Percentiles rank a stretch among this genome's conserved stretches.
phyloP scores from a whole-genome alignment of 2,888 invertebrate genomes.

The Drosophila multiciliata region DNA sequence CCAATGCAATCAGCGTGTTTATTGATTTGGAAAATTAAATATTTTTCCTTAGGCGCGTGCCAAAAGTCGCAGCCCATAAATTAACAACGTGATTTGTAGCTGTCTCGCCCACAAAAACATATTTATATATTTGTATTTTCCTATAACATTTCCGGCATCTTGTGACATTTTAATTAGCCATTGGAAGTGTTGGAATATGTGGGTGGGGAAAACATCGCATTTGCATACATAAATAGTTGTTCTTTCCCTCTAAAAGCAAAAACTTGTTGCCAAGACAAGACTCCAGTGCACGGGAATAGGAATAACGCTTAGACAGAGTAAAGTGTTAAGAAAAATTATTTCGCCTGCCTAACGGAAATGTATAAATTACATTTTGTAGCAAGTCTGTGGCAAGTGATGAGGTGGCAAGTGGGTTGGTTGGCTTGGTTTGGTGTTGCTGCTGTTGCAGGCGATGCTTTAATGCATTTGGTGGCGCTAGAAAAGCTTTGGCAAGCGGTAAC shows the following conservation, averaged over 20 bases:
- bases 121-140: constrained; percentile 23
- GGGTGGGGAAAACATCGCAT: constrained; percentile 3
- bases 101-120: not conserved
- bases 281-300: not conserved
- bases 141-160: constrained; percentile 57
- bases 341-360: constrained; percentile 78
- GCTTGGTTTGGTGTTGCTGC: not conserved
- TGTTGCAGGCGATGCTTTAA: constrained; percentile 46
- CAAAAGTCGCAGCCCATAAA: constrained; percentile 68
- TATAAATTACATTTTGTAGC: constrained; percentile 77
- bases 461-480: constrained; percentile 31
- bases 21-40: constrained; percentile 81
- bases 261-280: constrained; percentile 59
- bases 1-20: constrained; percentile 80
- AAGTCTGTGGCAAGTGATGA: constrained; percentile 21
- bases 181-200: constrained; percentile 30
- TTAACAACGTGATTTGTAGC: constrained; percentile 67
- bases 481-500: constrained; percentile 39
- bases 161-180: constrained; percentile 71
- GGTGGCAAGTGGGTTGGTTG: not conserved
- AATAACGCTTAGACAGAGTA: constrained; percentile 2
- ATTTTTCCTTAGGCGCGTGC: constrained; percentile 68
- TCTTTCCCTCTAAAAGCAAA: constrained; percentile 68
- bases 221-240: constrained; percentile 17
- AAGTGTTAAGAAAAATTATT: constrained; percentile 54